These are phyloP conservation scores for Melanotaenia maccullochi DNA, from an alignment of 2,797 vertebrate genomes.

Conservation along the genomic window DNA sequence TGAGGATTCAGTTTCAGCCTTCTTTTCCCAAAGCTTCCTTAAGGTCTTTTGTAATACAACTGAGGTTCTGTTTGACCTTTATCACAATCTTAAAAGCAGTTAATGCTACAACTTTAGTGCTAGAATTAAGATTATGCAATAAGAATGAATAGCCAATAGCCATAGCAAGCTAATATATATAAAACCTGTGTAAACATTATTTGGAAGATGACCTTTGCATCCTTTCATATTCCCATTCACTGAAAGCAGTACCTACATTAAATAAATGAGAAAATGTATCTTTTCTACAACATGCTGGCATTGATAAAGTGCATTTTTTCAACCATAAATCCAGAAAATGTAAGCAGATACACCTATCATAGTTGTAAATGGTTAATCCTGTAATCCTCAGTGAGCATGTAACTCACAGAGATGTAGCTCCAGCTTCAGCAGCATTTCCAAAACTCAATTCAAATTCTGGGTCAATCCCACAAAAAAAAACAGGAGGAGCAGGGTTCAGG, in stretches of 20 bases:
- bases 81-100: background rate
- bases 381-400: constrained; percentile 51
- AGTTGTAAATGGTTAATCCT: constrained; percentile 35
- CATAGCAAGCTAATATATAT: background rate
- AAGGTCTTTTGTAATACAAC: background rate
- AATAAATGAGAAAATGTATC: background rate
- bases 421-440: constrained; percentile 17
- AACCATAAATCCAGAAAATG: constrained; percentile 4
- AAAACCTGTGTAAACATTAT: background rate
- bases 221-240: background rate
- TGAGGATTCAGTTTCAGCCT: background rate
- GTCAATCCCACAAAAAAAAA: constrained; percentile 48
- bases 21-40: background rate
- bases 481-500: constrained; percentile 32
- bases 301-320: background rate
- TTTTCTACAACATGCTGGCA: background rate
- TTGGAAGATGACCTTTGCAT: background rate
- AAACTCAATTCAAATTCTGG: constrained; percentile 40
- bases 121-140: background rate
- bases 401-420: constrained; percentile 21
- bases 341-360: constrained; percentile 20
- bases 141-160: background rate
- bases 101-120: background rate
- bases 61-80: background rate
- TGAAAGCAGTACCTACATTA: background rate